Base-by-base conservation (phyloP, 2,797 vertebrate species). In the Tachyglossus aculeatus region DNA sequence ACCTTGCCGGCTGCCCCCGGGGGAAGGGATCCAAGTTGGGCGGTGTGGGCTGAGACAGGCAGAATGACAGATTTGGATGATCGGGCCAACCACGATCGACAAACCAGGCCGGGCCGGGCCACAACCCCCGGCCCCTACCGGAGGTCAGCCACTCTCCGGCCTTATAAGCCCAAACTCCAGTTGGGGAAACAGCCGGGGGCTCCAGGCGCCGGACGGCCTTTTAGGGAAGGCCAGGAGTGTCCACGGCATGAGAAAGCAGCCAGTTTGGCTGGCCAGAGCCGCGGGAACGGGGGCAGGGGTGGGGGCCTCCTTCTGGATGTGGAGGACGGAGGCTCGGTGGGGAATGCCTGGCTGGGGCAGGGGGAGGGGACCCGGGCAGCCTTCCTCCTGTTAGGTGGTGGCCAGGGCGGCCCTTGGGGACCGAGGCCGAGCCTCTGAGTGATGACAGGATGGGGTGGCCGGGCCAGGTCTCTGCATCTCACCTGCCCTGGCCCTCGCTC, bases 111-210 rank as follows among this genome's bases (percentile, higher is more conserved):
- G n/a, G n/a, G 22, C 43, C 45, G 31, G n/a, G 6, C 3, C 14
- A 3, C 2, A 5, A 22, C 15, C 25, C 16, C 25, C n/a, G 36
- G 18, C 21, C 24, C 39, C 6, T 15, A 45, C 19, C 41, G 37
- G 9, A 18, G 36, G n/a, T 21, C 21, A 24, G 2, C 2, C 11
- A 5, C 61, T 31, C n/a, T 4, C 15, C 6, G 2, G 78, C 87
- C 89, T 92, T 92, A 92, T 92, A 92, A 92, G 90, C 91, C 88
- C 81, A 91, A 86, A 81, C 89, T 75, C 88, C 11, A 68, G 56
- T 79, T 66, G 82, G 60, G 68, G 75, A 71, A 65, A 3, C 14
- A 41, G 83, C 71, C 37, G 50, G 82, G 24, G 2, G 50, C 9
- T 76, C 66, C 3, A 38, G 31, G 62, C 33, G 33, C 62, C 18